These are phyloP conservation scores for Drosophila histrio DNA, from an alignment of 2,888 invertebrate genomes.

Conservation along the genomic window DNA sequence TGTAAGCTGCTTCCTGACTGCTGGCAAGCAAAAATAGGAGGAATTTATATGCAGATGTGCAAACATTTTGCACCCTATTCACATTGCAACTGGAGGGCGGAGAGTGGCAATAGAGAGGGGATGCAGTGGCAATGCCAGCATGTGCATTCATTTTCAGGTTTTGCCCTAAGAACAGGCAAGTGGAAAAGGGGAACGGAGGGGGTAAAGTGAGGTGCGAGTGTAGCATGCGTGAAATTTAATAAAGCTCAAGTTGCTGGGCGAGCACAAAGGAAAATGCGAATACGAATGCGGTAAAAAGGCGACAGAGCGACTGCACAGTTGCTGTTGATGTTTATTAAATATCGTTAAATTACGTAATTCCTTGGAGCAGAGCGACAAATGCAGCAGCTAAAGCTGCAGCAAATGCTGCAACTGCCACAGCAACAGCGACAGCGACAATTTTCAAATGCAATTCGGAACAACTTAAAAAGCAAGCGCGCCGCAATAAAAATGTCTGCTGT, in stretches of 20 bases:
- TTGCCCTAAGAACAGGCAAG: constrained; percentile 38
- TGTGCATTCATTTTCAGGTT: constrained; percentile 77
- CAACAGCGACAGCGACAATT: constrained; percentile 57
- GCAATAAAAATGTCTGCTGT: constrained; percentile 77
- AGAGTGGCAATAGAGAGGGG: background rate
- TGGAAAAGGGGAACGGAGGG: background rate
- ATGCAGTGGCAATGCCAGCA: constrained; percentile 17
- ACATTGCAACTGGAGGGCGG: constrained; percentile 20
- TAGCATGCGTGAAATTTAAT: constrained; percentile 78
- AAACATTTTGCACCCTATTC: constrained; percentile 80
- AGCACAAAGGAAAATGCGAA: constrained; percentile 17
- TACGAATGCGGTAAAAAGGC: constrained; percentile 2
- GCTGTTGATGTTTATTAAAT: constrained; percentile 78
- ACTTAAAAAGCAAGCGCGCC: constrained; percentile 79
- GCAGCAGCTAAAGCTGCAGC: constrained; percentile 1
- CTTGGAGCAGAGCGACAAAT: constrained; percentile 42
- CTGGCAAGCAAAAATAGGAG: constrained; percentile 73
- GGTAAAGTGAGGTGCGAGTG: constrained; percentile 16
- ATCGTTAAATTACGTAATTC: constrained; percentile 80
- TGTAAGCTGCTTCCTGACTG: constrained; percentile 72
- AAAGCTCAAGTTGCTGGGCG: constrained; percentile 64
- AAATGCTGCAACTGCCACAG: background rate
- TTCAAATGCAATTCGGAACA: constrained; percentile 80
- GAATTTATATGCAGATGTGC: constrained; percentile 81
- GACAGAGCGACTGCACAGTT: constrained; percentile 48